Evolutionary conservation across 2,113 vertebrate species (phyloP), one percentile per base, ranked within the genome.

Genomic region (Aleadryas rufinucha): DNA sequence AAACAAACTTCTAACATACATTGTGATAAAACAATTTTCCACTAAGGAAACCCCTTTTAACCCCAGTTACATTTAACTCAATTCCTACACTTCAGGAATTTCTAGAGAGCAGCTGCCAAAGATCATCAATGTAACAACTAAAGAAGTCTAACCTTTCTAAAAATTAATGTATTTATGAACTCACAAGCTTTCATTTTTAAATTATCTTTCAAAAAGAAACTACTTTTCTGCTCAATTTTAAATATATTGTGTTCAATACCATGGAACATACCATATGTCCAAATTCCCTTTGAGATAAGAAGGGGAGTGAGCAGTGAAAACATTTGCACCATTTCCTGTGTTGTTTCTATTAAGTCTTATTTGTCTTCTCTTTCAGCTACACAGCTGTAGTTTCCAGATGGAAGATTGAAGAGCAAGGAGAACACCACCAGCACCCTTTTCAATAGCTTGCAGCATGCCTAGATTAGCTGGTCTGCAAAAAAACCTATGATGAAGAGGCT

Each of bases 21-120:
- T 19, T 69, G 30, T 54, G 35, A 80, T 69, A 83, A 87, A 91
- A 80, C 83, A 83, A 65, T 77, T 52, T 90, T 11, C 27, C 35
- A 45, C 44, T 47, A 52, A 87, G 10, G 8, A 54, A 91, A 65
- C 33, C 9, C 2, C 50, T 91, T 80, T 85, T 78, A 89, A 85
- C 54, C 15, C 35, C 6, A 3, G 39, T 86, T 91, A 95, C 72
- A 87, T 86, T 91, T 90, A 57, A 54, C 42, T 77, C 19, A 31
- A 2, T 68, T 87, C 17, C 33, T 88, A 47, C 31, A 39, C 26
- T 57, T 79, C 28, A 69, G n/a, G 47, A 84, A 65, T 78, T 59
- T 74, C 64, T 59, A 59, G 45, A 91, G 19, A 88, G 37, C 21
- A 49, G 10, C 17, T 85, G 59, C 24, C 41, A 64, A 79, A 63